These are phyloP conservation scores for Rhamnusium bicolor DNA, from an alignment of 2,888 invertebrate species.

Conservation along the genomic window DNA sequence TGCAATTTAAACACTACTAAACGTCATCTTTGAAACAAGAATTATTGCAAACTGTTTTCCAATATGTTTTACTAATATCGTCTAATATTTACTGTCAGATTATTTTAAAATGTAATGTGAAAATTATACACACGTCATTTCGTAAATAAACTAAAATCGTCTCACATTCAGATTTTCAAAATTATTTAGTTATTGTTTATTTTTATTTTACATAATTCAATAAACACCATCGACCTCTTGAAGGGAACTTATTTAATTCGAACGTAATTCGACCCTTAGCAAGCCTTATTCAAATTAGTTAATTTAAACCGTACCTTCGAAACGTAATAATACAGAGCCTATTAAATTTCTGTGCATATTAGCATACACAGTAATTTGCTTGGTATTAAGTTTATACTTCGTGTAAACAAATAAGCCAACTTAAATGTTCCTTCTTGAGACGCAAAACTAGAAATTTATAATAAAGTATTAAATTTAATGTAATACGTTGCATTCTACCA, in stretches of 20 bases:
- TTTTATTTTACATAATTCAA: conserved; percentile 27
- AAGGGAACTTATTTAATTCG: conserved; percentile 22
- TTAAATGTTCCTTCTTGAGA: conserved; percentile 36
- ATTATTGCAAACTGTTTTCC: too few relatives aligned
- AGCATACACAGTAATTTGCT: conserved; percentile 66
- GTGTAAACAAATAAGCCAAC: conserved; percentile 37
- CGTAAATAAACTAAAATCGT: not conserved
- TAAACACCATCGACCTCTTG: conserved; percentile 1
- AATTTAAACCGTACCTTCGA: conserved; percentile 65
- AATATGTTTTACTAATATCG: too few relatives aligned
- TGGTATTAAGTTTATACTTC: conserved; percentile 61
- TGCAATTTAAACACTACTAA: too few relatives aligned
- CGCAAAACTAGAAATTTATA: conserved; percentile 23
- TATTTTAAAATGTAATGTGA: too few relatives aligned
- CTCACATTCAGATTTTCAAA: not conserved
- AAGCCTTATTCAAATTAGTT: conserved; percentile 60
- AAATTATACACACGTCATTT: not conserved
- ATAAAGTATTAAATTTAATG: conserved; percentile 20
- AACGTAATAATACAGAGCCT: conserved; percentile 67
- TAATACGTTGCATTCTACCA: conserved; percentile 14
- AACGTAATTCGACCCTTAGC: conserved; percentile 32
- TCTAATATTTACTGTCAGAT: too few relatives aligned
- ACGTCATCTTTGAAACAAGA: too few relatives aligned
- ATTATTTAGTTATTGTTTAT: conserved; percentile 1
- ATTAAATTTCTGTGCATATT: conserved; percentile 66